Evolutionary conservation across 1,140 invertebrate genomes (phyloP).

Genomic region (Lineus longissimus): DNA sequence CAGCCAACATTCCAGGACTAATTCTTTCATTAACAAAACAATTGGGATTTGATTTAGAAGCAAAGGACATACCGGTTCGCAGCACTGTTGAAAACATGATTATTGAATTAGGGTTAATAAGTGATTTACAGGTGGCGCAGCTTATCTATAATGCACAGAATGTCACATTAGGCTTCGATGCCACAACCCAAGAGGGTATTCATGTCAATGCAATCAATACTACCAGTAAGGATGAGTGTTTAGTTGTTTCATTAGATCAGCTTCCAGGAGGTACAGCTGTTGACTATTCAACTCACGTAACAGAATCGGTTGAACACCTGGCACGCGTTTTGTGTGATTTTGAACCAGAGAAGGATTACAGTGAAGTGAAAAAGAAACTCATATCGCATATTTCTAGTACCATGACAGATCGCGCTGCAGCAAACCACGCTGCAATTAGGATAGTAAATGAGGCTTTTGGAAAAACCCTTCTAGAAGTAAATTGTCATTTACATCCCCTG

Average conservation of each 20-base stretch:
- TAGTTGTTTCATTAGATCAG: slow-evolving; percentile 9
- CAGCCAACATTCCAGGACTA: too few relatives aligned
- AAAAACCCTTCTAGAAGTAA: not conserved
- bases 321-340: slow-evolving; percentile 7
- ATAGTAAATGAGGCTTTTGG: not conserved
- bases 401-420: slow-evolving; percentile 10
- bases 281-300: slow-evolving; percentile 13
- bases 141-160: not conserved
- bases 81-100: not conserved
- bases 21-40: too few relatives aligned
- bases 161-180: slow-evolving; percentile 8
- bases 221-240: slow-evolving; percentile 11
- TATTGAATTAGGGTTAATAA: not conserved
- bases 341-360: not conserved
- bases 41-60: too few relatives aligned
- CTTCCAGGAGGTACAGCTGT: slow-evolving; percentile 12
- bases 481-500: slow-evolving; percentile 14
- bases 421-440: slow-evolving; percentile 5
- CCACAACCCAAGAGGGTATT: not conserved
- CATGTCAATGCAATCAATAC: slow-evolving; percentile 14
- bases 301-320: slow-evolving; percentile 5
- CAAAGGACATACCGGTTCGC: not conserved
- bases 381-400: slow-evolving; percentile 9
- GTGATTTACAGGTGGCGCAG: not conserved
- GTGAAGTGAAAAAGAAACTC: not conserved